A percentile compares a stretch with the other conserved stretches of the same genome.
Conservation (phyloP, 2,888 invertebrate species). For the Xestia rhomboidea region DNA sequence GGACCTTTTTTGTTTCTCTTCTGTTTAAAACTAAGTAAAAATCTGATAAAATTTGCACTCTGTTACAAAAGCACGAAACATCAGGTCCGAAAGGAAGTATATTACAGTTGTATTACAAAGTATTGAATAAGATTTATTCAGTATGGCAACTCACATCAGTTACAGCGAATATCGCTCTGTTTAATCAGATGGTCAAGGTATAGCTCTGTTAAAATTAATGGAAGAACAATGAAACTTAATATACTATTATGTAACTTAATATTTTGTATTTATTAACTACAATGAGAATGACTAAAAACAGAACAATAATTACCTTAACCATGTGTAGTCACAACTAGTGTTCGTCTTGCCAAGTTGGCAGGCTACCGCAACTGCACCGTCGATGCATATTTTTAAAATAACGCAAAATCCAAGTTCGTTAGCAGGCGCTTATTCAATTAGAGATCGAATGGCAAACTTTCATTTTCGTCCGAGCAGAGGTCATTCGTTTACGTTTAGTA, state of each 20-base stretch:
- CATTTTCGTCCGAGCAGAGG: slow-evolving; percentile 65
- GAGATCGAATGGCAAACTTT: slow-evolving; percentile 60
- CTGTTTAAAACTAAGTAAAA: slow-evolving; percentile 49
- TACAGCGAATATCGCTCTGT: slow-evolving; percentile 61
- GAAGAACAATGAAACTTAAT: slow-evolving; percentile 85
- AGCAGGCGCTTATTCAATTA: slow-evolving; percentile 57
- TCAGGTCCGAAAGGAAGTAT: slow-evolving; percentile 69
- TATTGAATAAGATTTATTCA: slow-evolving; percentile 71
- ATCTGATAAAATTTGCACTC: slow-evolving; percentile 52
- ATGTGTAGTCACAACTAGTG: slow-evolving; percentile 70
- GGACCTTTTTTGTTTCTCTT: slow-evolving; percentile 39
- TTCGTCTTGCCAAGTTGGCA: slow-evolving; percentile 78
- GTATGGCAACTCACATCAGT: slow-evolving; percentile 79
- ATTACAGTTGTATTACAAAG: slow-evolving; percentile 76
- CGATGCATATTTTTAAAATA: slow-evolving; percentile 65
- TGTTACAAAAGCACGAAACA: slow-evolving; percentile 71
- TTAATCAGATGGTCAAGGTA: slow-evolving; percentile 66
- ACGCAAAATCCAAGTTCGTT: slow-evolving; percentile 72
- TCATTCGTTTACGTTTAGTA: slow-evolving; percentile 57
- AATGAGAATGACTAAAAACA: slow-evolving; percentile 76
- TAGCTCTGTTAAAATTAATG: slow-evolving; percentile 81
- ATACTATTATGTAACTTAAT: slow-evolving; percentile 80
- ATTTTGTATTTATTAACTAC: slow-evolving; percentile 74
- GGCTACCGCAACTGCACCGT: slow-evolving; percentile 72
- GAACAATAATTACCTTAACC: slow-evolving; percentile 78